These are phyloP conservation scores for Tinea semifulvella DNA, from an alignment of 2,888 invertebrate genomes.

Conservation along the genomic window DNA sequence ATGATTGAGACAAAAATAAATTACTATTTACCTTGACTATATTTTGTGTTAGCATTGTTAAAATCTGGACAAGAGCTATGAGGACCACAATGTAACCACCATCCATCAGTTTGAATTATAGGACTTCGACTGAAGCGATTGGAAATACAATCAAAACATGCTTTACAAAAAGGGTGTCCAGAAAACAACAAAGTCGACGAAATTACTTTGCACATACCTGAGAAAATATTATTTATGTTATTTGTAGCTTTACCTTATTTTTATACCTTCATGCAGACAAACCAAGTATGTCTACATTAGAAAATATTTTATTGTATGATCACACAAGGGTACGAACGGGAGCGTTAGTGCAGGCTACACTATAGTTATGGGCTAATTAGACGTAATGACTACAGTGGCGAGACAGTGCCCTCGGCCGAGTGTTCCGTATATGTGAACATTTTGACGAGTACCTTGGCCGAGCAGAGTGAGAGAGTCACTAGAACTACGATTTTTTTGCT, in stretches of 20 bases:
- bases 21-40: constrained; percentile 14
- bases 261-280: not conserved
- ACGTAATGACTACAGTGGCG: no score
- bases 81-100: constrained; percentile 56
- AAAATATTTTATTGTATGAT: no score
- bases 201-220: constrained; percentile 40
- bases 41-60: constrained; percentile 17
- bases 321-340: no score
- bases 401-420: no score
- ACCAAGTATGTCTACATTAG: no score
- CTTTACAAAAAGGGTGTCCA: constrained; percentile 54
- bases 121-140: constrained; percentile 38
- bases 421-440: no score
- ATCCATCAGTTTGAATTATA: constrained; percentile 37
- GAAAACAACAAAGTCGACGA: constrained; percentile 51
- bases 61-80: constrained; percentile 28
- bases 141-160: constrained; percentile 54
- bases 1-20: no score
- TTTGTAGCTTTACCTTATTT: not conserved
- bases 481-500: no score
- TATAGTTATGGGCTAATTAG: no score
- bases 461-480: no score
- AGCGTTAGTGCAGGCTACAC: no score
- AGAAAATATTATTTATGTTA: constrained; percentile 11
- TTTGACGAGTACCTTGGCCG: no score